Percentiles rank a stretch among this genome's conserved stretches.
phyloP scores from a whole-genome alignment of 2,113 vertebrate genomes.

The Ceyx melanurus region DNA sequence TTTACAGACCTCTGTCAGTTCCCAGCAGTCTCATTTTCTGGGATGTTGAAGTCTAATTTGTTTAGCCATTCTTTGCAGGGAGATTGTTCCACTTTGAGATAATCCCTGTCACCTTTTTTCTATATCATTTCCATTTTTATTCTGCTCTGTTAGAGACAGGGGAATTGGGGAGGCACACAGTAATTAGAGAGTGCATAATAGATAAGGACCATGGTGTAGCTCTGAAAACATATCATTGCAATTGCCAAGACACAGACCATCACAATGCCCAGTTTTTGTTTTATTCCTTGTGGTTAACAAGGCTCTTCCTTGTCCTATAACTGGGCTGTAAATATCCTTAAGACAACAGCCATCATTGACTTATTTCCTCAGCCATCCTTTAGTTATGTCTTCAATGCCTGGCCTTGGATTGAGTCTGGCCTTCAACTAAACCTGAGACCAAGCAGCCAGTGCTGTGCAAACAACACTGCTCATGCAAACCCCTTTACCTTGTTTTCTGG shows the following conservation, averaged over 20 bases:
- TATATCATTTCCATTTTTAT: neutral
- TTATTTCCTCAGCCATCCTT: too few relatives aligned
- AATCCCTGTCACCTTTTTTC: neutral
- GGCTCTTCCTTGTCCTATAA: neutral
- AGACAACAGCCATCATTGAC: neutral
- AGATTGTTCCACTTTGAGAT: conserved; percentile 7
- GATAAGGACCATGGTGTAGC: neutral
- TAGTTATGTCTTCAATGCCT: neutral
- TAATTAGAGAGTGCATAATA: conserved; percentile 19
- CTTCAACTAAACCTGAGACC: neutral
- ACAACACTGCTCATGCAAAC: neutral
- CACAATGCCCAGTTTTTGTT: neutral
- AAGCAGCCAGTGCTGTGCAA: neutral
- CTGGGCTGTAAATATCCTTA: neutral
- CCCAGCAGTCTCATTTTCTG: neutral
- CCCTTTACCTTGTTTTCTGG: neutral
- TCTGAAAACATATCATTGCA: neutral
- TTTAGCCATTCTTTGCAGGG: neutral
- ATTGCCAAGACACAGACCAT: neutral
- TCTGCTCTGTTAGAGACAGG: neutral
- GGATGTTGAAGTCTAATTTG: neutral
- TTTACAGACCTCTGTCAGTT: neutral
- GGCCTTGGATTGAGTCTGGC: neutral
- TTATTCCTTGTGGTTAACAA: neutral
- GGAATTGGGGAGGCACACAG: neutral